Conservation (phyloP, 2,113 vertebrate genomes). For the Erinaceus europaeus region DNA sequence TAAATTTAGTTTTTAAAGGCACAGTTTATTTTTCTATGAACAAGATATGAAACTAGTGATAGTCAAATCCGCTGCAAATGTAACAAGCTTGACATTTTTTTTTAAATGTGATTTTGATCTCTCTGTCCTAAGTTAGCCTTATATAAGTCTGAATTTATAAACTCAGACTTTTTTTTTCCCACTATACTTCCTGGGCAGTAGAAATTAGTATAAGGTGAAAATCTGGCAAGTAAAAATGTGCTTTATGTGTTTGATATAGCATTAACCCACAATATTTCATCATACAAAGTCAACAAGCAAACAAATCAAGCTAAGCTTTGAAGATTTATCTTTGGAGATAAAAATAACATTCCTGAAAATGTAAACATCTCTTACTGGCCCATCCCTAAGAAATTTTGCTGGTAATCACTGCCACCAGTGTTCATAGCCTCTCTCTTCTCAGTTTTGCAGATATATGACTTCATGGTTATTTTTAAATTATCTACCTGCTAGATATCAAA, state of each 20-base stretch:
- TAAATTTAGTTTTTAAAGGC: slow-evolving; percentile 3
- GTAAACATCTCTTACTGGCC: not conserved
- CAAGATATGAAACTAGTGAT: not conserved
- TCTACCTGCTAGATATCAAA: not conserved
- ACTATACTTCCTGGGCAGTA: not conserved
- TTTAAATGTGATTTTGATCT: not conserved
- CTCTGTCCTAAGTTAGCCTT: not conserved
- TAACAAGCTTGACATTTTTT: not conserved
- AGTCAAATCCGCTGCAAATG: not conserved
- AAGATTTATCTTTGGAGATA: not conserved
- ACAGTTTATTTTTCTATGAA: not conserved
- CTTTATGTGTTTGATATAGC: not conserved
- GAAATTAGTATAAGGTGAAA: slow-evolving; percentile 30
- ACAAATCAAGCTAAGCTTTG: not conserved
- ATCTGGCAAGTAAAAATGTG: not conserved
- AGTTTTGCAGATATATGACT: not conserved
- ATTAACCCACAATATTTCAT: not conserved
- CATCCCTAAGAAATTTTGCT: not conserved
- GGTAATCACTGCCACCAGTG: not conserved
- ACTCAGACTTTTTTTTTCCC: not conserved
- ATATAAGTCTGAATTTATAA: not conserved
- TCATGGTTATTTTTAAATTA: not conserved
- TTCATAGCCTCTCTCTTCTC: not conserved
- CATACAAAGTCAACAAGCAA: slow-evolving; percentile 7
- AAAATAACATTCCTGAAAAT: slow-evolving; percentile 24